Percentiles rank a stretch among this genome's conserved stretches.
These are phyloP conservation scores for Enteromius thamalakanensis DNA, from an alignment of 2,797 vertebrate species.

Conservation along the genomic window DNA sequence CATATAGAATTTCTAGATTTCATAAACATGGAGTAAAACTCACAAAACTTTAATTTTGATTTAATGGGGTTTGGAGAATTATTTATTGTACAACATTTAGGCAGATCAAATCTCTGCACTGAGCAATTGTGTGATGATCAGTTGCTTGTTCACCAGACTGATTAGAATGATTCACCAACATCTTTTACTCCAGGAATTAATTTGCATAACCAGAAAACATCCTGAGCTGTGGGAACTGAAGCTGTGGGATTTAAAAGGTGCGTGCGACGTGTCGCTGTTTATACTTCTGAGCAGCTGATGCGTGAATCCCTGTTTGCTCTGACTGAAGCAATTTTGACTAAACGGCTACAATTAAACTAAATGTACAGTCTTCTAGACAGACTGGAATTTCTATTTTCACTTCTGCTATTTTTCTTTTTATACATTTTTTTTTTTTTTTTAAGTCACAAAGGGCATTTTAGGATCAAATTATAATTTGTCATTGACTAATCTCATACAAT, in stretches of 20 bases:
- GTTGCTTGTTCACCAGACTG: neutral
- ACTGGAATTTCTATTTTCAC: slow-evolving; percentile 26
- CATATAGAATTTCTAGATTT: neutral
- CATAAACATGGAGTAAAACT: neutral
- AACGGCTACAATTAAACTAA: neutral
- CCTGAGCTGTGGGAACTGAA: neutral
- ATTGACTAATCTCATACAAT: neutral
- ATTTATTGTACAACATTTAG: slow-evolving; percentile 50
- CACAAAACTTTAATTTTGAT: neutral
- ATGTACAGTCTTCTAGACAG: slow-evolving; percentile 1
- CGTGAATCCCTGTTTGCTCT: slow-evolving; percentile 35
- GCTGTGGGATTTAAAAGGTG: neutral
- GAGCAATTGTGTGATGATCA: neutral
- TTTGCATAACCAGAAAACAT: slow-evolving; percentile 11
- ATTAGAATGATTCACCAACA: neutral
- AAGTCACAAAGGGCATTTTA: neutral
- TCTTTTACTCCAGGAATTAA: neutral
- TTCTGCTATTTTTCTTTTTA: slow-evolving; percentile 32
- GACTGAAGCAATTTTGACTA: neutral
- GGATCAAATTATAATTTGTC: neutral
- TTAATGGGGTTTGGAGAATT: neutral
- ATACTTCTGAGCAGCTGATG: slow-evolving; percentile 26
- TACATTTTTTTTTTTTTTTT: slow-evolving; percentile 11
- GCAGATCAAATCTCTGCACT: neutral
- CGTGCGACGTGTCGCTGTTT: neutral